A percentile compares a stretch with the other conserved stretches of the same genome.
phyloP scores from a whole-genome alignment of 2,888 invertebrate species.

The Unio delphinus region DNA sequence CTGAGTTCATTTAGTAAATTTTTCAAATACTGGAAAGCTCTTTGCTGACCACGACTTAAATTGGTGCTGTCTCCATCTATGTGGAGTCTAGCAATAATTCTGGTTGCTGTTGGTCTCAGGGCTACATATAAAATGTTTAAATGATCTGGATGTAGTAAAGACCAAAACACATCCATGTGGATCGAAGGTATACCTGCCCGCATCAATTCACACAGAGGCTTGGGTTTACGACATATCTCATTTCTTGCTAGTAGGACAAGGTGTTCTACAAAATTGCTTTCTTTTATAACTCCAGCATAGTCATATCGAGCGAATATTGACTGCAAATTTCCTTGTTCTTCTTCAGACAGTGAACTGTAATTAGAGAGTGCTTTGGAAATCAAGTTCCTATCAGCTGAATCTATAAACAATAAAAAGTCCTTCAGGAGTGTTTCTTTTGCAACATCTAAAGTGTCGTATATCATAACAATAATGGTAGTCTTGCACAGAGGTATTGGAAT shows the following conservation, averaged over 20 bases:
- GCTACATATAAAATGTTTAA: slow-evolving; percentile 19
- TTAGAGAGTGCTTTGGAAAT: slow-evolving; percentile 17
- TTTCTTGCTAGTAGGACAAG: slow-evolving; percentile 24
- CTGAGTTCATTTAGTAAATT: slow-evolving; percentile 21
- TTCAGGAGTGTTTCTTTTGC: slow-evolving; percentile 20
- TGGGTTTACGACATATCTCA: slow-evolving; percentile 23
- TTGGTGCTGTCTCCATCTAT: slow-evolving; percentile 8
- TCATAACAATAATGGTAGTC: slow-evolving; percentile 19
- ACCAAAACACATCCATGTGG: slow-evolving; percentile 31
- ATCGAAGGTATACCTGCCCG: slow-evolving; percentile 26
- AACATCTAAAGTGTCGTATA: slow-evolving; percentile 28
- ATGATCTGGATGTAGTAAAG: slow-evolving; percentile 16
- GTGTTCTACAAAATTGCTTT: slow-evolving; percentile 21
- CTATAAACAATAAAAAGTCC: slow-evolving; percentile 30
- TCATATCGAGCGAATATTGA: slow-evolving; percentile 25
- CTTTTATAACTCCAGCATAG: slow-evolving; percentile 17
- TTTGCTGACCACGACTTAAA: slow-evolving; percentile 5
- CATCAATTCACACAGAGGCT: slow-evolving; percentile 24
- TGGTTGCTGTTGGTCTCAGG: slow-evolving; percentile 24
- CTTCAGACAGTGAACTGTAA: slow-evolving; percentile 14
- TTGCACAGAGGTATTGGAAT: slow-evolving; percentile 32
- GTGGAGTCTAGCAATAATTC: slow-evolving; percentile 26
- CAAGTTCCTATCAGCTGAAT: slow-evolving; percentile 18
- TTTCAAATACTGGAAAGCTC: slow-evolving; percentile 20
- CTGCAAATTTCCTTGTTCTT: slow-evolving; percentile 17